Conservation (phyloP, 2,888 invertebrate genomes). For the Andrena bicolor region DNA sequence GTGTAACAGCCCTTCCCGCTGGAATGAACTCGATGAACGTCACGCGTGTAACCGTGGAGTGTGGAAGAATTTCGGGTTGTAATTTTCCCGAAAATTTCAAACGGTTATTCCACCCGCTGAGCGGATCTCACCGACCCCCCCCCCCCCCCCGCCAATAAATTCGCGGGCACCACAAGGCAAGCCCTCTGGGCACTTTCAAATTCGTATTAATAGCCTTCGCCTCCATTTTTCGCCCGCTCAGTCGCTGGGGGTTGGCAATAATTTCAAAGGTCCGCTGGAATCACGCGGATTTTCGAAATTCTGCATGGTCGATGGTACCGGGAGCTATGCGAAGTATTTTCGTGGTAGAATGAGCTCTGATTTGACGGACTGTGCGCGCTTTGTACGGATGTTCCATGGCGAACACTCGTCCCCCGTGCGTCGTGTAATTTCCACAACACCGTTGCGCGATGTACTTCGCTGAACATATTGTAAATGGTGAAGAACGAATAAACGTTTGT, state of each 20-base stretch:
- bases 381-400: not conserved
- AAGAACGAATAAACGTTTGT: not conserved
- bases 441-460: not conserved
- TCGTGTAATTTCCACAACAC: not conserved
- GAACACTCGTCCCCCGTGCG: too few species aligned
- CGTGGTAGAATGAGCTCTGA: conserved; percentile 7
- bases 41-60: conserved; percentile 71
- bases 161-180: conserved; percentile 44
- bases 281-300: conserved; percentile 55
- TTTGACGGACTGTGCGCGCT: conserved; percentile 15
- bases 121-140: too few species aligned
- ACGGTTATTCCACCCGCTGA: conserved; percentile 23
- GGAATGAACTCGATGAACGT: conserved; percentile 71
- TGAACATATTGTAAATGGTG: not conserved
- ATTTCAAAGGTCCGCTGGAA: conserved; percentile 46
- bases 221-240: conserved; percentile 11
- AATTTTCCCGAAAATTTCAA: conserved; percentile 69
- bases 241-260: conserved; percentile 48
- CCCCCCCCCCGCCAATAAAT: conserved; percentile 29
- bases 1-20: conserved; percentile 71
- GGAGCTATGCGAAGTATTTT: conserved; percentile 22
- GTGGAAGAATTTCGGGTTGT: conserved; percentile 70
- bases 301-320: conserved; percentile 14
- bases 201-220: conserved; percentile 42
- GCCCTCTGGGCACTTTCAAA: conserved; percentile 35